phyloP scores from a whole-genome alignment of 1,140 invertebrate genomes.

The Brachionus calyciflorus region DNA sequence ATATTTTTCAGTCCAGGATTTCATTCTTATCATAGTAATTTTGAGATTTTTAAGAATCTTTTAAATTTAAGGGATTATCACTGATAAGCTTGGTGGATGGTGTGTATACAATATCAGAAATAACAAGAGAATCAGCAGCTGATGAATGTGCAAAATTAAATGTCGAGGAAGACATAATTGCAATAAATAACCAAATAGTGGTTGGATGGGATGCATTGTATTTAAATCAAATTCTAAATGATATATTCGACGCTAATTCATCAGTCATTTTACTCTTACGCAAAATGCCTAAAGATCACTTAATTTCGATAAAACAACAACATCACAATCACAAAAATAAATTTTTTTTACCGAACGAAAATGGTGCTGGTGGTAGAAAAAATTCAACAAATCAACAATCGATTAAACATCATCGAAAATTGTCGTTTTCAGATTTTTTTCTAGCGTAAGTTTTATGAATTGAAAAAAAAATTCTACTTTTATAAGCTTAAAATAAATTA shows the following conservation, averaged over 20 bases:
- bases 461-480: too few species aligned
- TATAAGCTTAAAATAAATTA: too few species aligned
- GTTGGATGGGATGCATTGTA: constrained; percentile 13
- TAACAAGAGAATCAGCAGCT: constrained; percentile 12
- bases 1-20: too few species aligned
- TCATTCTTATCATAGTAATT: too few species aligned
- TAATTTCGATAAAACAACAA: background rate
- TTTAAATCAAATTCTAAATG: constrained; percentile 9
- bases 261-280: constrained; percentile 4
- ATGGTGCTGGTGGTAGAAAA: background rate
- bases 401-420: constrained; percentile 9
- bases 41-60: too few species aligned
- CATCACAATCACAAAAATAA: constrained; percentile 22
- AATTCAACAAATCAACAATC: background rate
- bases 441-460: constrained; percentile 6
- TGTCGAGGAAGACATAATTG: constrained; percentile 39
- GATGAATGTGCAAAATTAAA: constrained; percentile 37
- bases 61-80: too few species aligned
- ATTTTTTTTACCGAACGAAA: background rate
- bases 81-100: constrained; percentile 16
- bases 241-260: background rate
- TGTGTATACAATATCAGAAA: constrained; percentile 40
- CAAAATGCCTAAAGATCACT: constrained; percentile 40
- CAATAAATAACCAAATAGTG: constrained; percentile 34
- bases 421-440: constrained; percentile 37